These are phyloP conservation scores for Drosophila neocordata DNA, from an alignment of 1,140 invertebrate species.

Conservation along the genomic window DNA sequence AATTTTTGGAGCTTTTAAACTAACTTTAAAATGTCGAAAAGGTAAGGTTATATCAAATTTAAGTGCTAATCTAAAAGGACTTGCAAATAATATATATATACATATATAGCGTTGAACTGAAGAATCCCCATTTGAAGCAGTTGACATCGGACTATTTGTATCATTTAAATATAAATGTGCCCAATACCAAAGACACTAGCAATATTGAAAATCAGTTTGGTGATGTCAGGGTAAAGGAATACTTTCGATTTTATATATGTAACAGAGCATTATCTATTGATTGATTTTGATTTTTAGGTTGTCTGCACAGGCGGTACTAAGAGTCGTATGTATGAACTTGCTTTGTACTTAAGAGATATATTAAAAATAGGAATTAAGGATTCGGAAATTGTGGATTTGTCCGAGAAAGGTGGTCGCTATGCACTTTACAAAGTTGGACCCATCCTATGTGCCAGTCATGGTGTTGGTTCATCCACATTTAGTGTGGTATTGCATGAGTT, in stretches of 20 bases:
- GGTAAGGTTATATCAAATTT: not conserved
- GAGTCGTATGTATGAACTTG: conserved; percentile 95
- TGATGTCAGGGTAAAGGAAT: conserved; percentile 90
- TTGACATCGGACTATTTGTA: conserved; percentile 93
- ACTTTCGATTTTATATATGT: fast-evolving
- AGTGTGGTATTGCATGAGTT: conserved; percentile 96
- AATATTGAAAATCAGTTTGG: conserved; percentile 93
- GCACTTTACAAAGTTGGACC: conserved; percentile 93
- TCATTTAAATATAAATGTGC: conserved; percentile 89
- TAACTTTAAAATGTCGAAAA: conserved; percentile 23
- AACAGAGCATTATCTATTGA: not conserved
- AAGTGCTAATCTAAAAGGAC: not conserved
- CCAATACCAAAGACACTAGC: conserved; percentile 86
- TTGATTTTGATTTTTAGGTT: conserved; percentile 86
- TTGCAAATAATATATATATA: not conserved
- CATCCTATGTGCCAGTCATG: conserved; percentile 87
- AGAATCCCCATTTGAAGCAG: conserved; percentile 89
- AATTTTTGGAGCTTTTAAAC: too few species aligned
- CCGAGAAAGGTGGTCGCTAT: conserved; percentile 89
- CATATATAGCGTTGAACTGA: conserved; percentile 69
- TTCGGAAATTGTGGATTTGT: conserved; percentile 92
- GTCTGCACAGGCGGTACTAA: conserved; percentile 98
- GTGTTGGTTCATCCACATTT: conserved; percentile 95
- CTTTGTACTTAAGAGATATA: conserved; percentile 92
- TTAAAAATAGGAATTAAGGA: conserved; percentile 88